Evolutionary conservation across 2,888 invertebrate genomes (phyloP), one percentile per base, ranked within the genome.

Genomic region (Trissoscelio sp.): DNA sequence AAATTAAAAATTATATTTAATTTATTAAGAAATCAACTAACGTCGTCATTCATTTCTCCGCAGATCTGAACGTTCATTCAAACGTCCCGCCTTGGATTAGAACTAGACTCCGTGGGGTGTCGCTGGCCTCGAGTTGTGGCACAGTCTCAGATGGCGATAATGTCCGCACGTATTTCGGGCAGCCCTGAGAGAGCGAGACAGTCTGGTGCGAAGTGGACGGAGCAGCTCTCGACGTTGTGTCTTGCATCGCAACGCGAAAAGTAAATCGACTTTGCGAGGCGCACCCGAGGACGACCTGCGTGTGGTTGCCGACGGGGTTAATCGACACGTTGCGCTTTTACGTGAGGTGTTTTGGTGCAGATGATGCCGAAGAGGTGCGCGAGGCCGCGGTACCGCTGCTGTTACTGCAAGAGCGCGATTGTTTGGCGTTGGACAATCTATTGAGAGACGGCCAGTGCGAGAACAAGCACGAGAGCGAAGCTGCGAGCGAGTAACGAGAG

Each of bases 301-400:
- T n/a, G n/a, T n/a, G n/a, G n/a, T n/a, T n/a, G n/a, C n/a, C n/a
- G n/a, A n/a, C n/a, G n/a, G n/a, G n/a, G n/a, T n/a, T n/a, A n/a
- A n/a, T n/a, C n/a, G n/a, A n/a, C n/a, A n/a, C n/a, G n/a, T n/a
- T n/a, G n/a, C n/a, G n/a, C n/a, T n/a, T n/a, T n/a, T n/a, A n/a
- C n/a, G n/a, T n/a, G n/a, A n/a, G n/a, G n/a, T n/a, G n/a, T n/a
- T n/a, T n/a, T 16, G 7, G 42, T 5, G 42, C 5, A 4, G 44
- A 60, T 18, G 44, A 60, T 60, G 60, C 60, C 60, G 60, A 44
- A 60, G 60, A 44, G 42, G 60, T 11, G 28, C 28, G 55, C 42
- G 22, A 67, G 44, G 20, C 42, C 55, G 55, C 55, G 55, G 11
- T 42, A 53, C 34, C 55, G 42, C 44, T 28, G 53, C n/a, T n/a